Evolutionary conservation across 2,888 invertebrate species (phyloP).

Genomic region (Agriopis aurantiaria): DNA sequence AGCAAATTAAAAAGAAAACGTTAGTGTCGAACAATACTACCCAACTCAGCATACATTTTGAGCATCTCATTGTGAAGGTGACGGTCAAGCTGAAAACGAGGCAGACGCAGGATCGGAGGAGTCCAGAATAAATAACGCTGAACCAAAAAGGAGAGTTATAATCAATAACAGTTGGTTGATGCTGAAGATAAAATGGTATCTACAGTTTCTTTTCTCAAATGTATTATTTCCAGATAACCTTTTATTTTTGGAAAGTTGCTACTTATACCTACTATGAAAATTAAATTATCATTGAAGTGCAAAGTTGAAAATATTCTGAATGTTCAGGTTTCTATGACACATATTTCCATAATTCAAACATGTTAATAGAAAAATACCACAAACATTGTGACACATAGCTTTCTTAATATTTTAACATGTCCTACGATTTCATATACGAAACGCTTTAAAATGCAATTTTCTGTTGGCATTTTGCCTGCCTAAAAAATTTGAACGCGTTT

Average conservation of each 20-base stretch:
- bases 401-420: conserved; percentile 49
- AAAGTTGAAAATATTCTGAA: conserved; percentile 36
- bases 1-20: too few species aligned
- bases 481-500: background rate
- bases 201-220: too few species aligned
- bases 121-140: too few species aligned
- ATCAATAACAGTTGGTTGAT: too few species aligned
- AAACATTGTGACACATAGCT: conserved; percentile 46
- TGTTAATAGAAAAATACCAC: conserved; percentile 50
- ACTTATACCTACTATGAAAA: conserved; percentile 21
- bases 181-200: too few species aligned
- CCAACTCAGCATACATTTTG: too few species aligned
- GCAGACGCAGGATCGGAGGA: too few species aligned
- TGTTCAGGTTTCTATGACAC: conserved; percentile 43
- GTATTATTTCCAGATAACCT: background rate
- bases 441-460: background rate
- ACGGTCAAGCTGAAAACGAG: too few species aligned
- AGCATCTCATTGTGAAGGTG: too few species aligned
- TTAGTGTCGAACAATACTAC: too few species aligned
- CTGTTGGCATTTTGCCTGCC: background rate
- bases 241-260: background rate
- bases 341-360: conserved; percentile 46
- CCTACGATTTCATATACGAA: background rate
- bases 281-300: conserved; percentile 27
- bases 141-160: too few species aligned